These are phyloP conservation scores for Euura lappo DNA, from an alignment of 1,140 invertebrate species.

Conservation along the genomic window DNA sequence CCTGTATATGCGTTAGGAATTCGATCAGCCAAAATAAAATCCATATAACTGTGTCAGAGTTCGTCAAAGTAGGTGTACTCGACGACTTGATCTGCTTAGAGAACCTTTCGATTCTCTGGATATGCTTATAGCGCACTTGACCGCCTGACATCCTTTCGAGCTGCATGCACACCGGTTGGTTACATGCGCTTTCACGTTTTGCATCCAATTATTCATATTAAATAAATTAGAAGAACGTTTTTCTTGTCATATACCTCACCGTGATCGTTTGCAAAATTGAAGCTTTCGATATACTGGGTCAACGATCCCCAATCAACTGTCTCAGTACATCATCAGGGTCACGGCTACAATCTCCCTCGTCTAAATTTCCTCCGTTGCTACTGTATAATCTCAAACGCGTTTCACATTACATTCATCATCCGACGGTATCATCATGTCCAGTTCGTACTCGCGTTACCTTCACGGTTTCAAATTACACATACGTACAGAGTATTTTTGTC, in stretches of 20 bases:
- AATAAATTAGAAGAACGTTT: too few species aligned
- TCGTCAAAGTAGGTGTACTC: neutral
- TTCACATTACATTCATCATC: neutral
- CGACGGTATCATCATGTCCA: neutral
- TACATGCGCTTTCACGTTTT: slow-evolving; percentile 2
- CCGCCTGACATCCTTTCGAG: neutral
- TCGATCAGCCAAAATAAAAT: too few species aligned
- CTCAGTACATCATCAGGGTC: too few species aligned
- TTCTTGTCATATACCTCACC: too few species aligned
- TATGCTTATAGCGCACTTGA: neutral
- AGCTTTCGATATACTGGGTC: too few species aligned
- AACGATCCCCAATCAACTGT: too few species aligned
- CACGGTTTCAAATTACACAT: neutral
- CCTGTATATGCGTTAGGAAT: too few species aligned
- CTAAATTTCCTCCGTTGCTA: too few species aligned
- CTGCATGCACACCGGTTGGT: neutral
- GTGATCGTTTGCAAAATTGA: too few species aligned
- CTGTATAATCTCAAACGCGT: neutral
- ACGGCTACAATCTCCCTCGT: too few species aligned
- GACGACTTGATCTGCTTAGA: too few species aligned
- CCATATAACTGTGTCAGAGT: neutral
- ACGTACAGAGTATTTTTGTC: neutral
- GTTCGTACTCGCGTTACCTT: neutral
- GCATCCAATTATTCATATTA: neutral
- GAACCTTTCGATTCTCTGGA: too few species aligned